Percentiles rank a stretch among this genome's conserved stretches.
These are phyloP conservation scores for Xylophagus ater DNA, from an alignment of 2,888 invertebrate species.

Conservation along the genomic window DNA sequence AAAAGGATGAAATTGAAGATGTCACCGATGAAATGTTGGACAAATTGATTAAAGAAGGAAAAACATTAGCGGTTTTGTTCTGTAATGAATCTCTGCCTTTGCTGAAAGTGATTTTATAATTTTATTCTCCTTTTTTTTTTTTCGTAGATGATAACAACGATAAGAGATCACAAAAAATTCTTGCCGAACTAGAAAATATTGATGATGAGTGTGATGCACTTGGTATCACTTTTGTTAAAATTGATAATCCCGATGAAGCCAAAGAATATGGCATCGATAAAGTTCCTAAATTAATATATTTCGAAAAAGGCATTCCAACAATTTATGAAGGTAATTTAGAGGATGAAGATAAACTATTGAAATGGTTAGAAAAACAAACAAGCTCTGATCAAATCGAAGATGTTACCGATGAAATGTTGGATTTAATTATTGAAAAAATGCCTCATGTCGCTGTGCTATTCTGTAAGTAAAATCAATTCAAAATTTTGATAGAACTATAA, in stretches of 20 bases:
- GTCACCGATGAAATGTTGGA: constrained; percentile 91
- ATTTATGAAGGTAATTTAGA: constrained; percentile 74
- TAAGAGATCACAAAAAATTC: constrained; percentile 70
- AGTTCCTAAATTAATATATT: constrained; percentile 74
- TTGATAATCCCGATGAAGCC: constrained; percentile 82
- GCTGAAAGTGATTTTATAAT: constrained; percentile 6
- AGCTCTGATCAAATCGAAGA: constrained; percentile 88
- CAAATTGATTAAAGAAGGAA: constrained; percentile 76
- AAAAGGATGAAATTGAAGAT: constrained; percentile 89
- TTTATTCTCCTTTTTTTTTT: neutral
- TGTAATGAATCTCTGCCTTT: constrained; percentile 46
- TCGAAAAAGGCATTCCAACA: constrained; percentile 64
- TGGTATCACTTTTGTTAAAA: constrained; percentile 84
- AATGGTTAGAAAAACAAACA: constrained; percentile 75
- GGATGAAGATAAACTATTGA: constrained; percentile 78
- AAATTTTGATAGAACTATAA: constrained; percentile 10
- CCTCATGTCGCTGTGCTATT: constrained; percentile 81
- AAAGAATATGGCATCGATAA: constrained; percentile 84
- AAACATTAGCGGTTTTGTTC: constrained; percentile 79
- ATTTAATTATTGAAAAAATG: constrained; percentile 78
- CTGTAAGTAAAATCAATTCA: constrained; percentile 50
- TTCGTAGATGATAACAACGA: constrained; percentile 78
- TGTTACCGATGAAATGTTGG: constrained; percentile 88
- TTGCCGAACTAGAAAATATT: constrained; percentile 84
- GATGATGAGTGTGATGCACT: constrained; percentile 85